A percentile compares a stretch with the other conserved stretches of the same genome.
phyloP scores from a whole-genome alignment of 2,888 invertebrate species.

The Danaus chrysippus region DNA sequence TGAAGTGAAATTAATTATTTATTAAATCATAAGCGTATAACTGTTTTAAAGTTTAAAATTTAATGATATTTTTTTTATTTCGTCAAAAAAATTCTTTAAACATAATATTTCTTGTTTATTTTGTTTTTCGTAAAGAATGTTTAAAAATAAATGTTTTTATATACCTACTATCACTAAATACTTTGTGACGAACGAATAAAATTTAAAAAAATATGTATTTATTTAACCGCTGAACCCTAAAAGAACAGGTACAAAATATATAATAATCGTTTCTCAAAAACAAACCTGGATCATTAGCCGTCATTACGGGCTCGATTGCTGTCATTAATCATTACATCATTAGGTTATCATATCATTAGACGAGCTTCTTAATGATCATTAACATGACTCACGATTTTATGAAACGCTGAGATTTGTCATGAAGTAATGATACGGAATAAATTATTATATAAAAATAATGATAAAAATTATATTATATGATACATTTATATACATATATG shows the following conservation, averaged over 20 bases:
- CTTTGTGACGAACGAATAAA: neutral
- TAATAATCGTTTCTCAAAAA: constrained; percentile 50
- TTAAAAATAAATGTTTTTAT: neutral
- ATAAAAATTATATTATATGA: no score
- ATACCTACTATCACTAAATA: neutral
- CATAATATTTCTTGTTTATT: no score
- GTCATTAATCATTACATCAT: constrained; percentile 44
- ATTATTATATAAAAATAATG: no score
- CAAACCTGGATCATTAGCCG: constrained; percentile 67
- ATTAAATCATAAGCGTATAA: neutral
- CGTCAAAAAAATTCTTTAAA: no score
- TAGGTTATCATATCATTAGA: constrained; percentile 37
- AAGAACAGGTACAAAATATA: constrained; percentile 28
- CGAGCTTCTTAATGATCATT: constrained; percentile 37
- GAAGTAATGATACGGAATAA: no score
- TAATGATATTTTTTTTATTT: no score
- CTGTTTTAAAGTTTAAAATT: neutral
- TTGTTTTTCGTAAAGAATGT: neutral
- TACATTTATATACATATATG: neutral
- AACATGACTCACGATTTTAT: constrained; percentile 22
- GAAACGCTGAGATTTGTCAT: constrained; percentile 7
- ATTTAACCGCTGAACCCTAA: constrained; percentile 20
- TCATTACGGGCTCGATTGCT: constrained; percentile 64
- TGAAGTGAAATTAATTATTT: neutral
- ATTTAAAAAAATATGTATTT: neutral